Base-by-base conservation (phyloP, 1,140 invertebrate species). In the Pomacea maculata region DNA sequence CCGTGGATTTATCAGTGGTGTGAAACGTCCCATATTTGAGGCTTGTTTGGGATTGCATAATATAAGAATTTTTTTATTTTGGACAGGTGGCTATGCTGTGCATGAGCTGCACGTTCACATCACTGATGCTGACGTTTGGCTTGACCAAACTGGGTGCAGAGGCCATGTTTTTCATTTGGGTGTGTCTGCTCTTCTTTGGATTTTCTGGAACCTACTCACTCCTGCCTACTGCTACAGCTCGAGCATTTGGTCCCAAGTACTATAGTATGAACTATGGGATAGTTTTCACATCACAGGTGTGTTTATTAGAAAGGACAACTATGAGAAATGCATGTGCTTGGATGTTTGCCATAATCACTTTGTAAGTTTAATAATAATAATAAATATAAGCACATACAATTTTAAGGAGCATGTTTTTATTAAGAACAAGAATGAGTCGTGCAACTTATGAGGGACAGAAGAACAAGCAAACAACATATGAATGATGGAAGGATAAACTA, bases 121-220 rank as follows among this genome's bases (percentile, higher is more conserved):
- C 70, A 68, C 80, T 85, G 19, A 80, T 87, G 25, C 61, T 85
- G 21, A 85, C 84, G 0, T 80, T 89, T 45, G 57, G 78, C n/a
- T 21, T 88, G 57, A 84, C 86, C 2, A 78, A 73, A 25, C 63
- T 83, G 14, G 82, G 61, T 11, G 87, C 85, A 7, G 81, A 87
- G 75, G 63, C 79, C 52, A 11, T 88, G n/a, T 90, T 84, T 75
- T 77, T 87, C n/a, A 74, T 88, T 15, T 90, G 84, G 81, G 83
- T 89, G 5, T 87, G 86, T 76, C 57, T 84, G 8, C 79, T 90
- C 8, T 87, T 88, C 77, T 77, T 87, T 9, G 83, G 80, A 21
- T 88, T 88, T 73, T 86, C 85, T 74, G 89, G 88, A 0, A 87
- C 84, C 83, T 89, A 84, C 84, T 84, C 85, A 10, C 61, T 89